A percentile compares a stretch with the other conserved stretches of the same genome.
phyloP scores from a whole-genome alignment of 2,888 invertebrate species.

The Chloroclystis v-ata region DNA sequence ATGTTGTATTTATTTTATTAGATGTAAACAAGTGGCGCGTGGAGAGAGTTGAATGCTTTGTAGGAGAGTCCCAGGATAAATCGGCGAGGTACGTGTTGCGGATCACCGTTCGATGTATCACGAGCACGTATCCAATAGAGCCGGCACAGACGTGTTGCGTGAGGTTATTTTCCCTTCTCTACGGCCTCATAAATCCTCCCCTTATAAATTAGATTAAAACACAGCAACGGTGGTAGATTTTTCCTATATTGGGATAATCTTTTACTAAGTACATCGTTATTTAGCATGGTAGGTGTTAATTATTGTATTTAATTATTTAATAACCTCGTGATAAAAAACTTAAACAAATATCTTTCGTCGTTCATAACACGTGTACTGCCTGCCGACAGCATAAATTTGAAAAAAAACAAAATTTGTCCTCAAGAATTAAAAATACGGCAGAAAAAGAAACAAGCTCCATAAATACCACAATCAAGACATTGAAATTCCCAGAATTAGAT shows the following conservation, averaged over 20 bases:
- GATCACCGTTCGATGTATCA: conserved; percentile 53
- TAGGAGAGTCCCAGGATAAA: conserved; percentile 53
- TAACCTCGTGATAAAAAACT: too few species aligned
- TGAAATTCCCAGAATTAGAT: conserved; percentile 23
- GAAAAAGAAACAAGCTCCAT: neutral
- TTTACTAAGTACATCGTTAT: neutral
- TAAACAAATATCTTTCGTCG: too few species aligned
- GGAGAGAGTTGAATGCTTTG: conserved; percentile 31
- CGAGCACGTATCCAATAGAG: conserved; percentile 61
- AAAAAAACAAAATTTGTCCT: too few species aligned
- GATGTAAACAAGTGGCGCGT: conserved; percentile 42
- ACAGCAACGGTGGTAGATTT: conserved; percentile 38
- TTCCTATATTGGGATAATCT: neutral
- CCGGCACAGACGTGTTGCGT: conserved; percentile 57
- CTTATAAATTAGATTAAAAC: conserved; percentile 64
- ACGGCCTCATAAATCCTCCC: conserved; percentile 59
- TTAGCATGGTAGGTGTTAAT: too few species aligned
- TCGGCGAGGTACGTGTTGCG: conserved; percentile 51
- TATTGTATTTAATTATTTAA: too few species aligned
- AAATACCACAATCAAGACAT: conserved; percentile 15
- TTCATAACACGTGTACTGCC: too few species aligned
- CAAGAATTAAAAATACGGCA: neutral
- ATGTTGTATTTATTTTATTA: conserved; percentile 45
- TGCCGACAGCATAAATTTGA: too few species aligned
- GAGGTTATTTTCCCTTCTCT: conserved; percentile 55